Conservation (phyloP, 2,888 invertebrate genomes). For the Andrena bucephala region DNA sequence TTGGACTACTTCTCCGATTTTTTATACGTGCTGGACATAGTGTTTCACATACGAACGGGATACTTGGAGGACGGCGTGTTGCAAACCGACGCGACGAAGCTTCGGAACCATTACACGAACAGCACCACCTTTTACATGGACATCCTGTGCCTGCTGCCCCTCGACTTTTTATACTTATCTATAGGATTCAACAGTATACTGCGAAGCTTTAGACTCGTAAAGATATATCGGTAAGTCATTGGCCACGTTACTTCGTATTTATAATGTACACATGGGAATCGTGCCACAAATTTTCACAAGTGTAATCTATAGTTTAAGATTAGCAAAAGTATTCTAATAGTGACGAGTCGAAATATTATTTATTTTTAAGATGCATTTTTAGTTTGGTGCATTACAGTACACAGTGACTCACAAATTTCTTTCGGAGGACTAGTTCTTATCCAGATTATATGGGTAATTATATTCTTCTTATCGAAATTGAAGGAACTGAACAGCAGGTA, state of each 20-base stretch:
- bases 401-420: too few relatives aligned
- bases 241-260: not conserved
- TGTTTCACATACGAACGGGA: conserved; percentile 98
- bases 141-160: conserved; percentile 98
- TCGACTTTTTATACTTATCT: conserved; percentile 99
- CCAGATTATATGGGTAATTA: too few relatives aligned
- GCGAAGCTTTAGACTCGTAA: conserved; percentile 97
- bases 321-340: too few relatives aligned
- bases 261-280: not conserved
- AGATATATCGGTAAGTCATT: conserved; percentile 92
- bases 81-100: conserved; percentile 97
- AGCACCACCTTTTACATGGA: conserved; percentile 99
- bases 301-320: too few relatives aligned
- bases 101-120: conserved; percentile 99
- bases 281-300: too few relatives aligned
- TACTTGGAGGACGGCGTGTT: conserved; percentile 99
- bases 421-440: too few relatives aligned
- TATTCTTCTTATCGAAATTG: too few relatives aligned
- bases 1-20: conserved; percentile 98
- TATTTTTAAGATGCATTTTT: too few relatives aligned
- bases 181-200: conserved; percentile 98
- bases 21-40: conserved; percentile 97
- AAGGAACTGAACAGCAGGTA: too few relatives aligned
- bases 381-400: too few relatives aligned
- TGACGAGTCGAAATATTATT: too few relatives aligned